These are phyloP conservation scores for Condylura cristata DNA, from an alignment of 2,113 vertebrate species.

Conservation along the genomic window DNA sequence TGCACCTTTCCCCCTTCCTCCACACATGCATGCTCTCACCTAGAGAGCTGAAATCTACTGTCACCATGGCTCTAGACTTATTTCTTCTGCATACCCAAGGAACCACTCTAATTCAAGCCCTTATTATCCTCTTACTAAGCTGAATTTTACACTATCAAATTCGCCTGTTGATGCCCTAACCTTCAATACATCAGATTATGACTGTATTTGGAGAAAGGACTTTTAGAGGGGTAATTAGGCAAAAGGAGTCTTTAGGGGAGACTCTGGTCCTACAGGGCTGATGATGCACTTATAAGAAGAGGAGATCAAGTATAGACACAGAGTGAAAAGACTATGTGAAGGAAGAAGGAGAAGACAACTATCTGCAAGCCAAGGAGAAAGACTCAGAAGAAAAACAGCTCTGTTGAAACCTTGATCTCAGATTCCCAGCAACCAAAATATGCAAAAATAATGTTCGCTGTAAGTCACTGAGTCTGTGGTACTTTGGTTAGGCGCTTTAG, in stretches of 20 bases:
- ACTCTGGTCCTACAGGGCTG: too few species aligned
- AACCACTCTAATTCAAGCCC: background rate
- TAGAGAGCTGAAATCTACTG: background rate
- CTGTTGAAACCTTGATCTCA: too few species aligned
- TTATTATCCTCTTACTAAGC: fast-evolving
- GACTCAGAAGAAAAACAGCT: too few species aligned
- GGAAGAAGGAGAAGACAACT: too few species aligned
- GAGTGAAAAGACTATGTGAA: too few species aligned
- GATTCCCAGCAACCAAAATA: background rate
- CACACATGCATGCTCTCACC: background rate
- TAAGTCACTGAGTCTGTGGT: too few species aligned
- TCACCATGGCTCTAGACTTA: background rate
- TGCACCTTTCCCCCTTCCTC: background rate
- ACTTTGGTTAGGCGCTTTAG: too few species aligned
- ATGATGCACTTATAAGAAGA: background rate
- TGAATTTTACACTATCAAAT: background rate
- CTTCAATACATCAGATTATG: too few species aligned
- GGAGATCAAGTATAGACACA: background rate
- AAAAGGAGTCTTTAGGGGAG: background rate
- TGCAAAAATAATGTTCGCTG: too few species aligned
- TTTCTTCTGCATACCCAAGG: background rate
- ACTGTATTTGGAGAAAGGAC: too few species aligned
- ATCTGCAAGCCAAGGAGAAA: too few species aligned
- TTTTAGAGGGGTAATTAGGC: background rate
- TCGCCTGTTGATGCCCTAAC: too few species aligned